These are phyloP conservation scores for Lonchura striata DNA, from an alignment of 2,113 vertebrate genomes.

Conservation along the genomic window DNA sequence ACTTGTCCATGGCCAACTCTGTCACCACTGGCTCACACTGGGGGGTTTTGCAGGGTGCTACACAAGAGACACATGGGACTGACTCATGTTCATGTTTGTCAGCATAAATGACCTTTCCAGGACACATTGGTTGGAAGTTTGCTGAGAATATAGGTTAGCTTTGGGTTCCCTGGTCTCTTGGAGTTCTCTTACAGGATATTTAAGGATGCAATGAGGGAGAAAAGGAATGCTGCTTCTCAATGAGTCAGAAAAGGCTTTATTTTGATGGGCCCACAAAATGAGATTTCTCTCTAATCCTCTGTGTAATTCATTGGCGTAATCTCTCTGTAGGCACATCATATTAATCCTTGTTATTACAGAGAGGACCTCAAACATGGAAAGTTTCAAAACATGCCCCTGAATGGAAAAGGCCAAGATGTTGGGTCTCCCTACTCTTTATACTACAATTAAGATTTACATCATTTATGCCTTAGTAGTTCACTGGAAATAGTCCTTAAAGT, in stretches of 20 bases:
- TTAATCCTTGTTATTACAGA: conserved; percentile 55
- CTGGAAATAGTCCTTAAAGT: neutral
- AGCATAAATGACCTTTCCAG: neutral
- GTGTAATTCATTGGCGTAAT: conserved; percentile 47
- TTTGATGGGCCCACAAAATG: conserved; percentile 30
- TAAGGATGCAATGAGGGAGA: neutral
- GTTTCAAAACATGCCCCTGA: neutral
- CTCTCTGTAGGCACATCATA: conserved; percentile 25
- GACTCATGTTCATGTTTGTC: neutral
- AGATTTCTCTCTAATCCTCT: conserved; percentile 50
- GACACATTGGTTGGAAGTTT: neutral
- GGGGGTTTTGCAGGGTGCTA: neutral
- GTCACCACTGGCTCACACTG: neutral
- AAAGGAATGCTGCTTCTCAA: neutral
- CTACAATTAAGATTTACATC: neutral
- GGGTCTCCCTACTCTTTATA: neutral
- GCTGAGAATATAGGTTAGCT: neutral
- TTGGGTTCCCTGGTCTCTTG: neutral
- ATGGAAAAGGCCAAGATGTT: neutral
- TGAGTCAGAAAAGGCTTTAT: conserved; percentile 19
- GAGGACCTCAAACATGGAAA: neutral
- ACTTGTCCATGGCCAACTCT: neutral
- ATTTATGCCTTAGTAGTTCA: neutral
- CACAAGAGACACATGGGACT: neutral
- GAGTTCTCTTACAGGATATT: neutral